Evolutionary conservation across 1,140 invertebrate species (phyloP).

Genomic region (Ridgeia piscesae): DNA sequence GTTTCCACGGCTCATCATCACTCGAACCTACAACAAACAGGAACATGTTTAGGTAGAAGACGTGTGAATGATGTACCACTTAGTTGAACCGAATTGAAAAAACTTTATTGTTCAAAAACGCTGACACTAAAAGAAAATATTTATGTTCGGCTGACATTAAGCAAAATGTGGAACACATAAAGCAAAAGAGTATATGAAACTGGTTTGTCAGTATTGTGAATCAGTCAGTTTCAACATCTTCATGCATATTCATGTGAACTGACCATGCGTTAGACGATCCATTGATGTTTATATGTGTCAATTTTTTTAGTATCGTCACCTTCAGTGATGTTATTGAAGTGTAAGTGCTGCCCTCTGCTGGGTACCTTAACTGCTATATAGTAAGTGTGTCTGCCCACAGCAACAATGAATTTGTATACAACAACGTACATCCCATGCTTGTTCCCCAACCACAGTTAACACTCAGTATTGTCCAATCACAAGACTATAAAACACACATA

Average conservation of each 20-base stretch:
- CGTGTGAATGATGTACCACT: too few relatives aligned
- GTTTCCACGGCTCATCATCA: slow-evolving; percentile 20
- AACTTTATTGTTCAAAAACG: too few relatives aligned
- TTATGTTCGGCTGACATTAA: too few relatives aligned
- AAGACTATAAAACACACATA: neutral
- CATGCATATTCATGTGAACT: neutral
- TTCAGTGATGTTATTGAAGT: neutral
- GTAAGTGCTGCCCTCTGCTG: neutral
- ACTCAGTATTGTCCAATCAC: neutral
- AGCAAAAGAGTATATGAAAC: too few relatives aligned
- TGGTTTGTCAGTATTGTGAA: too few relatives aligned
- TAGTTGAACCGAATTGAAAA: too few relatives aligned
- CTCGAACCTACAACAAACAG: neutral
- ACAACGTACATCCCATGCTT: neutral
- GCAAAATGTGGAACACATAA: too few relatives aligned
- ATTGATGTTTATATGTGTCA: too few relatives aligned
- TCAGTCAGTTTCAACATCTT: neutral
- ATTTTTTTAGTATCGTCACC: too few relatives aligned
- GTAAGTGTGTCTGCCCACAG: neutral
- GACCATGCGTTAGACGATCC: too few relatives aligned
- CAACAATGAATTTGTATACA: neutral
- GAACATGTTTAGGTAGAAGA: neutral
- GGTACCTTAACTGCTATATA: neutral
- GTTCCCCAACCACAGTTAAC: neutral
- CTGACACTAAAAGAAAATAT: too few relatives aligned